Percentiles rank a stretch among this genome's conserved stretches.
Conservation (phyloP, 2,888 invertebrate species). For the Orthosia gracilis region DNA sequence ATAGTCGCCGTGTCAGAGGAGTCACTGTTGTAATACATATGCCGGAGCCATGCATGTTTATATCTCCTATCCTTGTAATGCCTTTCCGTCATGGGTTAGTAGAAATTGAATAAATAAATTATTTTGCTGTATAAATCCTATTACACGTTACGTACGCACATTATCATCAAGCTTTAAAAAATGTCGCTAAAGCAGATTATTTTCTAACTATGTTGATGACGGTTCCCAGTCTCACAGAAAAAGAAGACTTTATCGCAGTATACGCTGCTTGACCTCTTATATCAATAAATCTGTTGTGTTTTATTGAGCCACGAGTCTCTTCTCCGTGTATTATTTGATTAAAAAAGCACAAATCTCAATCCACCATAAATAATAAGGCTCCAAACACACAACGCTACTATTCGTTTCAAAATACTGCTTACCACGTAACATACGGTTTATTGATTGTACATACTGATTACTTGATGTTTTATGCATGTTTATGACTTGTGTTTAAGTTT, state of each 20-base stretch:
- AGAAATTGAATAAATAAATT: not conserved
- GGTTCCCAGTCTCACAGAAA: too few relatives aligned
- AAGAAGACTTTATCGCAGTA: not conserved
- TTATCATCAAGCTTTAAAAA: not conserved
- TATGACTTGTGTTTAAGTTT: conserved; percentile 24
- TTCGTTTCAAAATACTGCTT: conserved; percentile 20
- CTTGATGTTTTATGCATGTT: conserved; percentile 45
- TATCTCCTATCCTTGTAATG: conserved; percentile 10
- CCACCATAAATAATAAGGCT: conserved; percentile 35
- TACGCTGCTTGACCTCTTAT: not conserved
- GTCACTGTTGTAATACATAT: conserved; percentile 42
- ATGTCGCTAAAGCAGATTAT: too few relatives aligned
- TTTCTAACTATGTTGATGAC: too few relatives aligned
- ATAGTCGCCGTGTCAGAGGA: conserved; percentile 49
- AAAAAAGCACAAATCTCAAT: conserved; percentile 20
- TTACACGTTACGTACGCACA: too few relatives aligned
- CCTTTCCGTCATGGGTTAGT: not conserved
- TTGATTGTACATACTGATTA: conserved; percentile 42
- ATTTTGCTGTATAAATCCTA: not conserved
- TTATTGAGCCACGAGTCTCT: not conserved
- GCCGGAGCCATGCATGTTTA: conserved; percentile 23
- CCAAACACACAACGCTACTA: conserved; percentile 12
- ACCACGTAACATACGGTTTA: conserved; percentile 26
- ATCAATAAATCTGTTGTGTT: not conserved
- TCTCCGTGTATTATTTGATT: not conserved